Conservation (phyloP, 2,797 vertebrate genomes). For the Calcarius lapponicus region DNA sequence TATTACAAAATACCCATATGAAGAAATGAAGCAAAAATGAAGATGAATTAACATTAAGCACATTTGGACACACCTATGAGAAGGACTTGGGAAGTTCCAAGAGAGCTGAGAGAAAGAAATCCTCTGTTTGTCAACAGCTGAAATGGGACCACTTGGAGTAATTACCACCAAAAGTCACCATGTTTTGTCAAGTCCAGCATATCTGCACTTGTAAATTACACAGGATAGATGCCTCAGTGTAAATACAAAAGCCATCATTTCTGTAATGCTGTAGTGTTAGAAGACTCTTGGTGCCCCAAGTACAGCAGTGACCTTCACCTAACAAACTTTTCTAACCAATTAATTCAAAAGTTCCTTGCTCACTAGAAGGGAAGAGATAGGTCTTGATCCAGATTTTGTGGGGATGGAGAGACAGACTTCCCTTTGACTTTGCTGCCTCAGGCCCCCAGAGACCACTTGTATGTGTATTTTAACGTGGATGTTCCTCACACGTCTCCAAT, state of each 20-base stretch:
- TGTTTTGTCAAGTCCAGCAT: not conserved
- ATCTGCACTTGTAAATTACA: not conserved
- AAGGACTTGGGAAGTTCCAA: not conserved
- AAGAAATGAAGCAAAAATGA: not conserved
- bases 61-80: not conserved
- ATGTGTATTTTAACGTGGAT: not conserved
- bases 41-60: not conserved
- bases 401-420: not conserved
- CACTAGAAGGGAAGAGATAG: not conserved
- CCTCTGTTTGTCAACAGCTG: not conserved
- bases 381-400: not conserved
- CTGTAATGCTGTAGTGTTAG: not conserved
- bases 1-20: not conserved
- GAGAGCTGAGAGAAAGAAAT: not conserved
- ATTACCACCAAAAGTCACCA: not conserved
- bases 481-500: accelerated
- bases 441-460: not conserved
- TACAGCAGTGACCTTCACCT: not conserved
- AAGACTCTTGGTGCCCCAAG: not conserved
- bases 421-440: not conserved
- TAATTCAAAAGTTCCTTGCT: not conserved
- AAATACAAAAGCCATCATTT: not conserved
- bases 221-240: not conserved
- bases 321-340: not conserved
- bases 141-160: not conserved